Percentiles rank a stretch among this genome's conserved stretches.
These are phyloP conservation scores for Ricordea florida DNA, from an alignment of 92 coral and sea anemone species.

Conservation along the genomic window DNA sequence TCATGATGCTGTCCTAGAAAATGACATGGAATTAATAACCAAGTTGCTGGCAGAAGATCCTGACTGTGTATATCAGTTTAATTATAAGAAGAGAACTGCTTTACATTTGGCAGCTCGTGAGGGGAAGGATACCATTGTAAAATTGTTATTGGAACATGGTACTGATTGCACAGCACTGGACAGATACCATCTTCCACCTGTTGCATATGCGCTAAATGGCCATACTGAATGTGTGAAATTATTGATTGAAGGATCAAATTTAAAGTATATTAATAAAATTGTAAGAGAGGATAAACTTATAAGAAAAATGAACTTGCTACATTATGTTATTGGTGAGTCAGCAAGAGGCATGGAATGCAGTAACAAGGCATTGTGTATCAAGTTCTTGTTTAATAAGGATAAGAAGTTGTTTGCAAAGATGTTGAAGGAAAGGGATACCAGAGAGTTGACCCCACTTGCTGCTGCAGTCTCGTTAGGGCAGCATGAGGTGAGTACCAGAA, in stretches of 20 bases:
- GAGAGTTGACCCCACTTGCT: slow-evolving; percentile 66
- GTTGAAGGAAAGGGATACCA: slow-evolving; percentile 59
- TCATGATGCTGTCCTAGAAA: slow-evolving; percentile 60
- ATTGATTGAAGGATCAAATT: slow-evolving; percentile 56
- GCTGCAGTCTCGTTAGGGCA: slow-evolving; percentile 87
- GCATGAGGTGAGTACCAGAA: slow-evolving; percentile 62
- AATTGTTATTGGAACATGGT: slow-evolving; percentile 61
- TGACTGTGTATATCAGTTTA: slow-evolving; percentile 60
- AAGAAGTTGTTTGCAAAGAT: slow-evolving; percentile 47
- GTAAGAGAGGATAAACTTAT: slow-evolving; percentile 13
- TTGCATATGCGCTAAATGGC: slow-evolving; percentile 88
- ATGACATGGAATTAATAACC: slow-evolving; percentile 42
- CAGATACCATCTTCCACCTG: slow-evolving; percentile 68
- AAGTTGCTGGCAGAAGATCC: slow-evolving; percentile 50
- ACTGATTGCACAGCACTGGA: slow-evolving; percentile 77
- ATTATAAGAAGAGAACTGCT: slow-evolving; percentile 73
- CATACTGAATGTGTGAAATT: slow-evolving; percentile 72
- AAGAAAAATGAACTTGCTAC: slow-evolving; percentile 70
- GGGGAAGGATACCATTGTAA: slow-evolving; percentile 68
- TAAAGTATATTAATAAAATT: slow-evolving; percentile 40
- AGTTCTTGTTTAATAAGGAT: slow-evolving; percentile 71
- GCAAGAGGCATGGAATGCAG: slow-evolving; percentile 49
- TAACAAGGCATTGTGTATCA: slow-evolving; percentile 65
- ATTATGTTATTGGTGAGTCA: slow-evolving; percentile 70
- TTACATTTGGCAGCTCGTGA: slow-evolving; percentile 77